Percentiles rank a stretch among this genome's conserved stretches.
Evolutionary conservation across 2,113 vertebrate genomes (phyloP).

Genomic region (Hyperoodon ampullatus): DNA sequence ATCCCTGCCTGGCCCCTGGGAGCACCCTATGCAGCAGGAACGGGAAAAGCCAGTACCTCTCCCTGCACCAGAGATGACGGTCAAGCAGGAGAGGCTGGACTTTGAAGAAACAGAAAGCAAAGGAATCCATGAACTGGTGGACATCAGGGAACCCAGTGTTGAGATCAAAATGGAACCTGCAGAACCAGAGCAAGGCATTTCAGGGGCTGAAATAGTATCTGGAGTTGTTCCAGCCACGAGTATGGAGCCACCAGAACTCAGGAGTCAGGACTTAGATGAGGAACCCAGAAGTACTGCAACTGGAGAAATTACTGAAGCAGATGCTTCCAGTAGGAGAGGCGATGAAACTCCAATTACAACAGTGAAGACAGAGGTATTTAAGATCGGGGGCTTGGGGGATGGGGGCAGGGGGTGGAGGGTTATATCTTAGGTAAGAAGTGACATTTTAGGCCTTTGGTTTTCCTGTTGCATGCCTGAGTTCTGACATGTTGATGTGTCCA

Average conservation of each 20-base stretch:
- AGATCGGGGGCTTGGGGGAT: constrained; percentile 41
- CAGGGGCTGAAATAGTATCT: constrained; percentile 79
- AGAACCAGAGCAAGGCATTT: constrained; percentile 84
- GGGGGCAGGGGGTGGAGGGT: constrained; percentile 49
- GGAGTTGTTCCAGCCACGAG: constrained; percentile 66
- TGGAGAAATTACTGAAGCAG: constrained; percentile 82
- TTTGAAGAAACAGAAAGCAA: constrained; percentile 87
- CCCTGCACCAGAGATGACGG: constrained; percentile 84
- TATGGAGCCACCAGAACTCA: constrained; percentile 84
- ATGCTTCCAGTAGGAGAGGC: constrained; percentile 79
- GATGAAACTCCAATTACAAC: constrained; percentile 79
- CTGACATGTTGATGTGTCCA: neutral
- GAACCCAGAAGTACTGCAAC: constrained; percentile 76
- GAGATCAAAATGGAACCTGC: constrained; percentile 87
- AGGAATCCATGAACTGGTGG: constrained; percentile 85
- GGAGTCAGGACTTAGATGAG: constrained; percentile 83
- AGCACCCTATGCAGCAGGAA: constrained; percentile 87
- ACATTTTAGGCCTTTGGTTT: constrained; percentile 1
- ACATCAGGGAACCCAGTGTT: constrained; percentile 82
- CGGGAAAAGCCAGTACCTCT: constrained; percentile 84
- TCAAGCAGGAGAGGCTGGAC: constrained; percentile 87
- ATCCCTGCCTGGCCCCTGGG: constrained; percentile 95
- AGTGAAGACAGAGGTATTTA: constrained; percentile 87
- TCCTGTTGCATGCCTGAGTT: constrained; percentile 37
- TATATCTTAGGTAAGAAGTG: constrained; percentile 38